These are phyloP conservation scores for Sericinus montela DNA, from an alignment of 2,888 invertebrate genomes.

Conservation along the genomic window DNA sequence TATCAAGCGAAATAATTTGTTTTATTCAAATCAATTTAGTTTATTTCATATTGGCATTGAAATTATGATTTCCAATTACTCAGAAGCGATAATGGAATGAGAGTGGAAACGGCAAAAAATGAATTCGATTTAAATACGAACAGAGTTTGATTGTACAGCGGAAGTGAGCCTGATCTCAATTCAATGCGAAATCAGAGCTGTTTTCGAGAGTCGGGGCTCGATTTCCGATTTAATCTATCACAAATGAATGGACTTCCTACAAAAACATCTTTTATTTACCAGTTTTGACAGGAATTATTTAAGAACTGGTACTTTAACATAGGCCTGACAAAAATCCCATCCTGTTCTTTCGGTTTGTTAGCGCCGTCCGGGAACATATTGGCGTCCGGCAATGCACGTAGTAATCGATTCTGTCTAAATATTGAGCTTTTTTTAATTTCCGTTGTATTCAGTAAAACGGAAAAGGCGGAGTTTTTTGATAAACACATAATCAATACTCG, in stretches of 20 bases:
- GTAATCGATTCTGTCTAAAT: conserved; percentile 75
- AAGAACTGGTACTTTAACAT: conserved; percentile 64
- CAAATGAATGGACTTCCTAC: conserved; percentile 35
- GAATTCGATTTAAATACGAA: conserved; percentile 35
- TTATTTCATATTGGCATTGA: conserved; percentile 15
- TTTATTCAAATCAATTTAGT: no score
- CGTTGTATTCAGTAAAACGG: conserved; percentile 53
- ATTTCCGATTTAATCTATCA: conserved; percentile 61
- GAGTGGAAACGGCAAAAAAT: conserved; percentile 23
- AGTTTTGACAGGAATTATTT: conserved; percentile 62
- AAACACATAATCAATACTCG: conserved; percentile 55
- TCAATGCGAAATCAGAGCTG: conserved; percentile 45
- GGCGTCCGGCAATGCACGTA: conserved; percentile 58
- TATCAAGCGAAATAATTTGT: no score
- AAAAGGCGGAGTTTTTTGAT: conserved; percentile 57
- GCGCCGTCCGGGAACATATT: conserved; percentile 47
- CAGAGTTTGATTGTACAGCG: conserved; percentile 43
- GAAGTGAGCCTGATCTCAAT: conserved; percentile 47
- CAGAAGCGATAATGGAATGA: conserved; percentile 13
- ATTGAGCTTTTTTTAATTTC: conserved; percentile 72
- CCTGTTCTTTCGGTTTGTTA: conserved; percentile 69
- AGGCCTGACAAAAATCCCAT: conserved; percentile 70
- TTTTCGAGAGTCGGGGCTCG: conserved; percentile 45
- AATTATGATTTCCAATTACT: conserved; percentile 19
- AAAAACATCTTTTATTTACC: conserved; percentile 33